These are phyloP conservation scores for Agelaius phoeniceus DNA, from an alignment of 2,113 vertebrate genomes.

Conservation along the genomic window DNA sequence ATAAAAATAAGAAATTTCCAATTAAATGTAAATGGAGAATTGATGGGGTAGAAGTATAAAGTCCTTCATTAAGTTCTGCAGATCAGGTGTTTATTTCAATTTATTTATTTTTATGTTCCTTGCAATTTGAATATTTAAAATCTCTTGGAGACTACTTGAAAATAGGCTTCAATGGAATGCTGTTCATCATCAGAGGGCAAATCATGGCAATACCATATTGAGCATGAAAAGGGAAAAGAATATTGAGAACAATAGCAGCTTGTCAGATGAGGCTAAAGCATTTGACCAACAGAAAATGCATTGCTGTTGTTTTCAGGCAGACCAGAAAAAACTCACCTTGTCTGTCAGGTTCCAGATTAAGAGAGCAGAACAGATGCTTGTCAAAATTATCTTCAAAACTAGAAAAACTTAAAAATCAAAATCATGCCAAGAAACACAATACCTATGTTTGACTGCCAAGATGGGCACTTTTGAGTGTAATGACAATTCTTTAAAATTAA, in stretches of 20 bases:
- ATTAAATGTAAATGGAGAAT: not conserved
- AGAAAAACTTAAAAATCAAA: not conserved
- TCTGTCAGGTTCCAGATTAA: not conserved
- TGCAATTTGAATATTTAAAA: not conserved
- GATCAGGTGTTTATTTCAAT: not conserved
- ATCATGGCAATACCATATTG: not conserved
- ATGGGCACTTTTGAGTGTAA: not conserved
- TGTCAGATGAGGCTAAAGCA: not conserved
- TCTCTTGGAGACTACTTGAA: not conserved
- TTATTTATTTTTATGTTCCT: not conserved
- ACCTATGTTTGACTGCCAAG: not conserved
- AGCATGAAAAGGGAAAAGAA: not conserved
- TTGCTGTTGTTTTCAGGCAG: not conserved
- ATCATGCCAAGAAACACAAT: fast-evolving
- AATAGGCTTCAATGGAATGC: not conserved
- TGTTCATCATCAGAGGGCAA: not conserved
- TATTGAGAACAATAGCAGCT: not conserved
- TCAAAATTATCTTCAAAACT: not conserved
- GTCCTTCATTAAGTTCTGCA: not conserved
- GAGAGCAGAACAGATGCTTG: fast-evolving
- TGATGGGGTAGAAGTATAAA: not conserved
- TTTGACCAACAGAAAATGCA: not conserved
- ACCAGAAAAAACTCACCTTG: not conserved
- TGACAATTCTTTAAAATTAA: not conserved
- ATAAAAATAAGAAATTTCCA: not conserved